Evolutionary conservation across 2,113 vertebrate species (phyloP), one percentile per base, ranked within the genome.

Genomic region (Mastomys natalensis): DNA sequence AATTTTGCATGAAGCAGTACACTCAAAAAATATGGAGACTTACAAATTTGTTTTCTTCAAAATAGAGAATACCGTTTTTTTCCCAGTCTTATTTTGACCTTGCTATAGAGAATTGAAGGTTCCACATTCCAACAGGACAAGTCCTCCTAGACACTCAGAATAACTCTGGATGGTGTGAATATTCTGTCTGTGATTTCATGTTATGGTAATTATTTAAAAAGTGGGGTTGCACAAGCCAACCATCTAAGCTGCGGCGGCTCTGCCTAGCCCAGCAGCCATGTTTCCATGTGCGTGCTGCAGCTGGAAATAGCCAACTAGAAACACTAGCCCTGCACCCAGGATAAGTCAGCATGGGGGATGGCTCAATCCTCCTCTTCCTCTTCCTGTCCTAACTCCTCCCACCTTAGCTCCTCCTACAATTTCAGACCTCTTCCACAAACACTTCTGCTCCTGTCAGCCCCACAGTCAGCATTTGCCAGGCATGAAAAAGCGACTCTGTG

Each of bases 11-110:
- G 26, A 17, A n/a, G 3, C 45, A 45, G 11, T 24, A 37, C 48
- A 68, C 8, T 55, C 37, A 55, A 73, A 92, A 94, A 94, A 58
- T 77, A 81, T 11, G 93, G 11, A 90, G 51, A 84, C 91, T 43
- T 73, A 51, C 10, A 72, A 89, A 86, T 68, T 84, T 4, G 0
- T n/a, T 90, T 92, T 90, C 19, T 77, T 85, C 5, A 94, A 48
- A 55, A 81, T 8, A 5, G 0, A 87, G 29, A 82, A 73, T 91
- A 68, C 76, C 7, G 77, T 15, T 34, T 15, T 70, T 43, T 11
- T 70, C 58, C 24, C 55, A 66, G 40, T 66, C 94, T 94, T 11
- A 77, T 77, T 93, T 96, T 97, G 26, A 80, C 48, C 5, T 3
- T 68, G 1, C 66, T 93, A 43, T 60, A 73, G 4, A 93, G 34